These are phyloP conservation scores for Rhea americana DNA, from an alignment of 2,113 vertebrate species.

Conservation along the genomic window DNA sequence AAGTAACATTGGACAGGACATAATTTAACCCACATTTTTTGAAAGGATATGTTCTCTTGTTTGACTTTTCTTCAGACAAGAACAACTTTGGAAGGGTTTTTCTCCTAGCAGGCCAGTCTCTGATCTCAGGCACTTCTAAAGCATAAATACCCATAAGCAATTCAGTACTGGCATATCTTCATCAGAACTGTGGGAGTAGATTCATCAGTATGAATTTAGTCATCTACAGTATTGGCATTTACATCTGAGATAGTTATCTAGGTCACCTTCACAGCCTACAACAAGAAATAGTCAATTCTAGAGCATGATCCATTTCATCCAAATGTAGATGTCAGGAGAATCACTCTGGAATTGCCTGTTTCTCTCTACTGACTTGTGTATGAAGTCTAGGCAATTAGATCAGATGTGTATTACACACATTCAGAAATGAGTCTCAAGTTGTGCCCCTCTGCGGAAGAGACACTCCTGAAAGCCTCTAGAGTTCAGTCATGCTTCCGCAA, in stretches of 20 bases:
- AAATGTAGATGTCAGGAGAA: constrained; percentile 4
- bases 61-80: background rate
- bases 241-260: constrained; percentile 34
- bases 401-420: background rate
- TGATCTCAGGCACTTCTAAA: background rate
- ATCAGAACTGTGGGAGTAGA: constrained; percentile 1
- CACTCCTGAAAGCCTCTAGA: background rate
- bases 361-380: background rate
- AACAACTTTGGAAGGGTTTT: background rate
- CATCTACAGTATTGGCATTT: constrained; percentile 30
- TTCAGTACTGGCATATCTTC: background rate
- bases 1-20: background rate
- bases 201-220: background rate
- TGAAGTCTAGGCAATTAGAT: background rate
- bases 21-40: background rate
- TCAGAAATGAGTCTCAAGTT: background rate
- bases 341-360: background rate
- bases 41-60: background rate
- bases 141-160: background rate
- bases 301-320: background rate
- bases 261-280: constrained; percentile 36
- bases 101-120: background rate
- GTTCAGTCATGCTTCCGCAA: background rate
- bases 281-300: background rate
- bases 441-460: background rate